These are phyloP conservation scores for Acropternis orthonyx DNA, from an alignment of 2,797 vertebrate species.

Conservation along the genomic window DNA sequence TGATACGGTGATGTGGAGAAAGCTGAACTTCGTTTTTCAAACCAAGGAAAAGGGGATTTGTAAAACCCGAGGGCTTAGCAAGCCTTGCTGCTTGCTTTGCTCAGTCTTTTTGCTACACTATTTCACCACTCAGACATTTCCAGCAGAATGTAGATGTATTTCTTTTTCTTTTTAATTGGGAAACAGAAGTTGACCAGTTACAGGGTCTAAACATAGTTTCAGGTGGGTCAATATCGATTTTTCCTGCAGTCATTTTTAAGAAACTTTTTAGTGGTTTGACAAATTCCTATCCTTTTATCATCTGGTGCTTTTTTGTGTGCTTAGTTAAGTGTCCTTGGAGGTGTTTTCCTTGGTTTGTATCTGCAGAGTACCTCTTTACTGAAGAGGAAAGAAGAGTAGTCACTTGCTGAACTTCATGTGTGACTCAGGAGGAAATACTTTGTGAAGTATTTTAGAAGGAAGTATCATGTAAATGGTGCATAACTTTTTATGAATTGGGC, in stretches of 20 bases:
- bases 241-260: neutral
- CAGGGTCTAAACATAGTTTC: neutral
- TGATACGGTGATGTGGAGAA: neutral
- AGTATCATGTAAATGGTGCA: constrained; percentile 28
- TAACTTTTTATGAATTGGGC: constrained; percentile 65
- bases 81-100: neutral
- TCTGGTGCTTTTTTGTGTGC: neutral
- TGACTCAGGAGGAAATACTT: constrained; percentile 13
- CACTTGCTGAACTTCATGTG: neutral
- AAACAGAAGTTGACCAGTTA: neutral
- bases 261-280: neutral
- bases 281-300: neutral
- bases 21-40: neutral
- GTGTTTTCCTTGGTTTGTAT: neutral
- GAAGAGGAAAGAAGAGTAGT: neutral
- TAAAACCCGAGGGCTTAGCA: neutral
- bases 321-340: neutral
- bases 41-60: neutral
- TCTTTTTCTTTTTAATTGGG: neutral
- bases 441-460: constrained; percentile 36
- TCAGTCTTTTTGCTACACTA: neutral
- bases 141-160: neutral
- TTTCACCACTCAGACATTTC: neutral
- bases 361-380: neutral
- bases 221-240: neutral